phyloP scores from a whole-genome alignment of 2,113 vertebrate genomes.

The Oreochromis aureus region DNA sequence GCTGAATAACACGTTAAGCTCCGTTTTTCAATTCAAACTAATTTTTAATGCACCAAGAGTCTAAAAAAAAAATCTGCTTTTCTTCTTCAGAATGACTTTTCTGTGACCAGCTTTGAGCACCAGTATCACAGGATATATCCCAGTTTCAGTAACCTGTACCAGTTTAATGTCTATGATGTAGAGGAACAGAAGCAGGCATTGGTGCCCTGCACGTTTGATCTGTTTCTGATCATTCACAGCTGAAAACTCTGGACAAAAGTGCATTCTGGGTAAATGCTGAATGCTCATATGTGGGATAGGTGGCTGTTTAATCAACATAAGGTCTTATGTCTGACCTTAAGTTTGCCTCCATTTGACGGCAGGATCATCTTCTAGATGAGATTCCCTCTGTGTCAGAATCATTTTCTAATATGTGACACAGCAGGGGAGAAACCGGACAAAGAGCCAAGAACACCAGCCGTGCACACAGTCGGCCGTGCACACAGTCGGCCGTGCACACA shows the following conservation, averaged over 20 bases:
- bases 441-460: background rate
- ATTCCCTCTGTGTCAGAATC: background rate
- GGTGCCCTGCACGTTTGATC: background rate
- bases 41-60: background rate
- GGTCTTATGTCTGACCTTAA: background rate
- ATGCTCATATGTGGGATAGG: background rate
- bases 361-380: background rate
- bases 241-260: accelerated
- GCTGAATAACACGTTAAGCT: background rate
- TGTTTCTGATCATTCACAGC: background rate
- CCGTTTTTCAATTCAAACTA: accelerated
- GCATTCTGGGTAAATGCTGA: background rate
- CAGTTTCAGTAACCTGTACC: background rate
- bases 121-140: background rate
- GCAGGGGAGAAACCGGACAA: background rate
- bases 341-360: background rate
- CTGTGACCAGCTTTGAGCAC: background rate
- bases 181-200: background rate
- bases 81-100: background rate
- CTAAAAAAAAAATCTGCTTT: background rate
- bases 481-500: background rate
- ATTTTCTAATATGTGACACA: background rate
- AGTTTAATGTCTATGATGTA: accelerated
- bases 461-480: background rate
- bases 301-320: background rate